Evolutionary conservation across 2,888 invertebrate genomes (phyloP).

Genomic region (Monoplex corrugatus): DNA sequence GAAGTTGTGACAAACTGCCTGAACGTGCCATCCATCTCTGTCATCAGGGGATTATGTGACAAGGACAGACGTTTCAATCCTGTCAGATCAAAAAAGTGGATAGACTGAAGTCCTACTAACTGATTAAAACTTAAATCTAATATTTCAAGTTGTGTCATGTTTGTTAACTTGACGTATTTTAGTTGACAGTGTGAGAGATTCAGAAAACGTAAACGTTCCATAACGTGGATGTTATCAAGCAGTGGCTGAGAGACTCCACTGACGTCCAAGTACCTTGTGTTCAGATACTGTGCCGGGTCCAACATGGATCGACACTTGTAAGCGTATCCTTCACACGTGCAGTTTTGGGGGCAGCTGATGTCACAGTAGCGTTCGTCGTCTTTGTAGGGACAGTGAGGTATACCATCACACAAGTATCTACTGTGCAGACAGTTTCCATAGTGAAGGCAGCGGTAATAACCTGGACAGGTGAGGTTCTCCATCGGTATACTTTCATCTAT

Average conservation of each 20-base stretch:
- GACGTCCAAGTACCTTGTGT: slow-evolving; percentile 31
- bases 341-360: slow-evolving; percentile 42
- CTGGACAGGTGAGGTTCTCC: slow-evolving; percentile 43
- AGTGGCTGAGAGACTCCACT: slow-evolving; percentile 13
- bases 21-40: neutral
- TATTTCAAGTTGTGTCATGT: slow-evolving; percentile 38
- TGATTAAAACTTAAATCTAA: slow-evolving; percentile 48
- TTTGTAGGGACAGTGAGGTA: slow-evolving; percentile 53
- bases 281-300: neutral
- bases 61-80: slow-evolving; percentile 37
- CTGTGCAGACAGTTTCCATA: slow-evolving; percentile 47
- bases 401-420: slow-evolving; percentile 50
- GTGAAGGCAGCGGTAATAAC: slow-evolving; percentile 52
- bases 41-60: slow-evolving; percentile 32
- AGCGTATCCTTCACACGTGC: slow-evolving; percentile 46
- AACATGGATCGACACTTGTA: slow-evolving; percentile 30
- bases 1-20: neutral
- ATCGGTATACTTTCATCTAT: slow-evolving; percentile 46
- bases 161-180: neutral
- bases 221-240: neutral
- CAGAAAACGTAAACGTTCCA: slow-evolving; percentile 38
- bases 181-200: slow-evolving; percentile 46
- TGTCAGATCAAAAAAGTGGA: slow-evolving; percentile 25
- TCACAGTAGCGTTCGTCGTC: slow-evolving; percentile 50
- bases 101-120: neutral